Evolutionary conservation across 2,797 vertebrate genomes (phyloP).

Genomic region (Semotilus atromaculatus): DNA sequence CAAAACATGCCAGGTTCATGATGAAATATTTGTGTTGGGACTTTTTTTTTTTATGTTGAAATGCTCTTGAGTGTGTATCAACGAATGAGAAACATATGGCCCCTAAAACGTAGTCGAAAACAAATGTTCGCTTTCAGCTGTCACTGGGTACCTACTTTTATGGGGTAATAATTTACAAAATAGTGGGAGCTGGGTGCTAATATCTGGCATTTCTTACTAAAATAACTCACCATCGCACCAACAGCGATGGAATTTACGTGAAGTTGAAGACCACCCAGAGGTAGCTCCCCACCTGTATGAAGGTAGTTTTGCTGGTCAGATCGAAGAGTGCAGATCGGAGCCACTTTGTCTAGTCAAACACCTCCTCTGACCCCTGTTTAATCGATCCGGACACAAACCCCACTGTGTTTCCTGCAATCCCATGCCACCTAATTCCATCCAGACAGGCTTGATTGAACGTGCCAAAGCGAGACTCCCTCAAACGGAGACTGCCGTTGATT

Average conservation of each 20-base stretch:
- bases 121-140: constrained; percentile 69
- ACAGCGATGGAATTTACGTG: constrained; percentile 66
- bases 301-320: constrained; percentile 43
- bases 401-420: constrained; percentile 51
- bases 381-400: constrained; percentile 51
- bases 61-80: constrained; percentile 77
- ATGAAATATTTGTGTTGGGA: constrained; percentile 64
- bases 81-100: constrained; percentile 82
- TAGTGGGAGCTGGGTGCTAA: constrained; percentile 70
- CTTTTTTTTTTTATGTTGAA: constrained; percentile 71
- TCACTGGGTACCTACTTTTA: constrained; percentile 68
- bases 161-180: constrained; percentile 68
- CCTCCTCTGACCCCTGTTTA: constrained; percentile 39
- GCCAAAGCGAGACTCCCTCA: constrained; percentile 67
- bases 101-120: constrained; percentile 65
- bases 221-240: constrained; percentile 64
- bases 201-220: constrained; percentile 67
- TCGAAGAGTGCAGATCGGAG: constrained; percentile 21
- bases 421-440: constrained; percentile 46
- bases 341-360: constrained; percentile 36
- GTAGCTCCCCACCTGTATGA: constrained; percentile 56
- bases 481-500: constrained; percentile 79
- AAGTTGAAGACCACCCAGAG: constrained; percentile 64
- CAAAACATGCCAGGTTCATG: constrained; percentile 59
- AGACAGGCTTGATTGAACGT: constrained; percentile 62